phyloP scores from a whole-genome alignment of 2,888 invertebrate genomes.

The Taphrorychus bicolor region DNA sequence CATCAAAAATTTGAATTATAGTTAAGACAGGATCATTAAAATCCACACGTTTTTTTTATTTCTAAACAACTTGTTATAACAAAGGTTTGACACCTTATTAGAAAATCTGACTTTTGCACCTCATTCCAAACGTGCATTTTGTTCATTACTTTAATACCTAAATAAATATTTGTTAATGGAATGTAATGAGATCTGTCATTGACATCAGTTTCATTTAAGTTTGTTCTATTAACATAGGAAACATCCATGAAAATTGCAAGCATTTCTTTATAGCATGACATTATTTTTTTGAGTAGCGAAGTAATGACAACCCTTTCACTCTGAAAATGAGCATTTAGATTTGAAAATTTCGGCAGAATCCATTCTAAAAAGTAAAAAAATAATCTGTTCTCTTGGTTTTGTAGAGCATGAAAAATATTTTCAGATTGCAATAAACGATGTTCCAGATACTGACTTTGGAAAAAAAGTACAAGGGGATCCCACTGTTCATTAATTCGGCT shows the following conservation, averaged over 20 bases:
- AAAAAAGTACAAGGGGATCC: constrained; percentile 9
- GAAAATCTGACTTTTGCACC: background rate
- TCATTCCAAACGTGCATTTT: background rate
- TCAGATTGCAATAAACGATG: constrained; percentile 2
- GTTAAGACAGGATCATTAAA: constrained; percentile 11
- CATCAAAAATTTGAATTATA: background rate
- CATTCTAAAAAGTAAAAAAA: constrained; percentile 6
- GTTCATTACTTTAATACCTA: constrained; percentile 1
- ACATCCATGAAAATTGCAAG: constrained; percentile 1
- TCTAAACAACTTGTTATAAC: constrained; percentile 2
- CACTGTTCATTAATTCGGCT: constrained; percentile 21
- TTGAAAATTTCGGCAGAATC: constrained; percentile 6
- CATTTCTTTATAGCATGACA: too few species aligned
- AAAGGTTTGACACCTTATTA: background rate
- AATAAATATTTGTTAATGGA: constrained; percentile 8
- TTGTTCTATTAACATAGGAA: background rate
- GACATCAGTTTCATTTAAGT: background rate
- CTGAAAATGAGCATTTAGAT: constrained; percentile 9
- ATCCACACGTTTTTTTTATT: background rate
- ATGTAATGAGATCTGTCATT: background rate
- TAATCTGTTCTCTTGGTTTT: background rate
- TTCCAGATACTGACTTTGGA: constrained; percentile 5
- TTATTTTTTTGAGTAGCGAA: background rate
- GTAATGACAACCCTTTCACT: constrained; percentile 8
- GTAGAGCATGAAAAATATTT: background rate